Conservation (phyloP, 2,888 invertebrate genomes). For the Lissonota sp. region DNA sequence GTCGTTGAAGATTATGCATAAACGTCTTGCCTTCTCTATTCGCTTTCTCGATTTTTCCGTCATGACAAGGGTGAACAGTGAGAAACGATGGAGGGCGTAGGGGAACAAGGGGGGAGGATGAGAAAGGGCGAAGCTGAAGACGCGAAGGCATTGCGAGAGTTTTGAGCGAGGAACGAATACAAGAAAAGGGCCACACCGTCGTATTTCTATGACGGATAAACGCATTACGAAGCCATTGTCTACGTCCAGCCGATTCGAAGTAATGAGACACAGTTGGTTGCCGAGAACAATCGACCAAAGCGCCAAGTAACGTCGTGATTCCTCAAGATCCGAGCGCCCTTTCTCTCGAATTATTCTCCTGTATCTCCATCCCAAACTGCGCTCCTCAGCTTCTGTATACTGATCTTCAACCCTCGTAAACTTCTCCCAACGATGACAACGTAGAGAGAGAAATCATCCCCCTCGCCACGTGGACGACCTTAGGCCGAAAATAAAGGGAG, state of each 20-base stretch:
- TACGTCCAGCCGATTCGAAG: slow-evolving; percentile 81
- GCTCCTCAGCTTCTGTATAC: too few relatives aligned
- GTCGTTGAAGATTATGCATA: too few relatives aligned
- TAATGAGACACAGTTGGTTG: slow-evolving; percentile 82
- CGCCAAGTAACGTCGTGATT: slow-evolving; percentile 69
- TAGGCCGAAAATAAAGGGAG: slow-evolving; percentile 51
- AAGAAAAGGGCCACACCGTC: slow-evolving; percentile 34
- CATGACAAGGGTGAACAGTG: slow-evolving; percentile 48
- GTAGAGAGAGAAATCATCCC: slow-evolving; percentile 29
- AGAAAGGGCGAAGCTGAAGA: slow-evolving; percentile 43
- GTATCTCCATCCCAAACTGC: too few relatives aligned
- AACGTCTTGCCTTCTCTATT: too few relatives aligned
- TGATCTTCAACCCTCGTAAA: too few relatives aligned
- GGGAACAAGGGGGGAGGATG: slow-evolving; percentile 44
- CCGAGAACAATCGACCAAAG: slow-evolving; percentile 80
- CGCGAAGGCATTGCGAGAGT: slow-evolving; percentile 33
- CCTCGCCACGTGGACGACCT: slow-evolving; percentile 61
- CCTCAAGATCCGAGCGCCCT: slow-evolving; percentile 32
- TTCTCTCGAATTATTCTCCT: neutral
- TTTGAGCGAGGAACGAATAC: slow-evolving; percentile 41
- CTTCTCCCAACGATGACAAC: too few relatives aligned
- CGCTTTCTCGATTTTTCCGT: too few relatives aligned
- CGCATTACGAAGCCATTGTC: slow-evolving; percentile 81
- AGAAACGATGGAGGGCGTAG: slow-evolving; percentile 44
- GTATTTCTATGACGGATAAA: slow-evolving; percentile 74